phyloP scores from a whole-genome alignment of 1,140 invertebrate genomes.

The Pogonomyrmex barbatus region DNA sequence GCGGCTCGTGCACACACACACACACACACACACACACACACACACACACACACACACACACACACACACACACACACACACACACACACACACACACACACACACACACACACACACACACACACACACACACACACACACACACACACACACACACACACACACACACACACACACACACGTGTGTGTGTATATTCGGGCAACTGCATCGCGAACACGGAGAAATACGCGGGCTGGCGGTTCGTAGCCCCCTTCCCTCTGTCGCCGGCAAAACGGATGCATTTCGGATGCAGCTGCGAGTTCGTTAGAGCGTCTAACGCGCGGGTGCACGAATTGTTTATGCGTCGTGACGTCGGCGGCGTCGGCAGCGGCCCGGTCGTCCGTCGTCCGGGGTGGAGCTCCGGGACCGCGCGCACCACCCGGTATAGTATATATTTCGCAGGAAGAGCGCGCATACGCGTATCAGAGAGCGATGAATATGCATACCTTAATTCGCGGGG shows the following conservation, averaged over 20 bases:
- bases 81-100: neutral
- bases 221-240: conserved; percentile 45
- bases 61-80: neutral
- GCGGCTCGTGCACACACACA: conserved; percentile 15
- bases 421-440: conserved; percentile 75
- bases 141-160: too few species aligned
- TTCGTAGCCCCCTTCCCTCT: neutral
- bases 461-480: conserved; percentile 85
- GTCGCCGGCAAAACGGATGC: conserved; percentile 72
- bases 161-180: too few species aligned
- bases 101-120: neutral
- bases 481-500: conserved; percentile 86
- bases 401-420: conserved; percentile 39
- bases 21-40: neutral
- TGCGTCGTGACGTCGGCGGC: conserved; percentile 76
- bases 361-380: conserved; percentile 52
- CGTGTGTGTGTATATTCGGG: neutral
- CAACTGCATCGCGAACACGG: conserved; percentile 54
- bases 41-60: neutral
- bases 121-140: neutral
- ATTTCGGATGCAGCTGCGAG: conserved; percentile 80
- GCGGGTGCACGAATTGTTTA: conserved; percentile 84
- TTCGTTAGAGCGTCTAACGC: conserved; percentile 84
- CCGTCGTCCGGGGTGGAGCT: conserved; percentile 47
- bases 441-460: conserved; percentile 79